These are phyloP conservation scores for Eumaeus atala DNA, from an alignment of 1,140 invertebrate genomes.

Conservation along the genomic window DNA sequence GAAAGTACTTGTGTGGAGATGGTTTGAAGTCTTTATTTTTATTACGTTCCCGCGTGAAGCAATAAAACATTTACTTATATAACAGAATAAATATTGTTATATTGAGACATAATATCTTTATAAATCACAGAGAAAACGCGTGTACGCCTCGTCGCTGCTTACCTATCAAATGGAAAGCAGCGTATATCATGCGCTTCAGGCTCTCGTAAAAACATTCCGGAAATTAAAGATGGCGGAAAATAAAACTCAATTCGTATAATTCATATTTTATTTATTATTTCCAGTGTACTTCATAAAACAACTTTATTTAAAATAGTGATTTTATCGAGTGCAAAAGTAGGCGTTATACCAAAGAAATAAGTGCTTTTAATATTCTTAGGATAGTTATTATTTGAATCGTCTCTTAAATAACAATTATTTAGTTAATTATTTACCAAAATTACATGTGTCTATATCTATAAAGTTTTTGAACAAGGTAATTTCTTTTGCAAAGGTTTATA, in stretches of 20 bases:
- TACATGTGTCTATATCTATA: conserved; percentile 6
- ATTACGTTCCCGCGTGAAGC: no score
- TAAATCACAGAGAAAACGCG: no score
- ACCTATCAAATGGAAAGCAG: no score
- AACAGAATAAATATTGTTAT: no score
- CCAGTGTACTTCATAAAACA: conserved; percentile 59
- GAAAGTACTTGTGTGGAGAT: no score
- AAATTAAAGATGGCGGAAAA: background rate
- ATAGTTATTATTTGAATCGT: background rate
- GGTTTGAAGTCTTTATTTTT: no score
- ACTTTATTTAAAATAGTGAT: conserved; percentile 68
- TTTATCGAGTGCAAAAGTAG: conserved; percentile 70
- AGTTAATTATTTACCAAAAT: conserved; percentile 3
- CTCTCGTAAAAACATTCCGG: no score
- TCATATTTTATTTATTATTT: conserved; percentile 58
- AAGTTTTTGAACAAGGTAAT: conserved; percentile 2
- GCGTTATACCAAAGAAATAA: conserved; percentile 55
- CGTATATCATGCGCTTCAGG: no score
- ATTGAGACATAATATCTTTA: no score
- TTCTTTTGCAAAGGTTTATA: no score
- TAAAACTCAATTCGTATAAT: conserved; percentile 16
- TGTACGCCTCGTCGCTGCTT: no score
- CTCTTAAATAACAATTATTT: background rate
- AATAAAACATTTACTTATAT: no score
- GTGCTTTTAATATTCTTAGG: conserved; percentile 47